Conservation (phyloP, 1,140 invertebrate species). For the Zaprionus camerounensis region DNA sequence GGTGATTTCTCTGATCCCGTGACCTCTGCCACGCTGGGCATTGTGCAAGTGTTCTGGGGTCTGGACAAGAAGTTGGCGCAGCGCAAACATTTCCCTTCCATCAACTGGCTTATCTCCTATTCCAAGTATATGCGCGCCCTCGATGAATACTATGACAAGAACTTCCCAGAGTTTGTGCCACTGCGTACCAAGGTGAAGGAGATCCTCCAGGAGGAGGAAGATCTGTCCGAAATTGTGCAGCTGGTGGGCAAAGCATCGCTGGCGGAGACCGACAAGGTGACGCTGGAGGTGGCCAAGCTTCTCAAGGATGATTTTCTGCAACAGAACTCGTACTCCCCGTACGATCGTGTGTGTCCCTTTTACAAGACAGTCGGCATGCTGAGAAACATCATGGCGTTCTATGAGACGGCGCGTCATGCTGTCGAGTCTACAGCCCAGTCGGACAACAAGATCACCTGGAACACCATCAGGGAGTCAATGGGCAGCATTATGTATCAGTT, state of each 20-base stretch:
- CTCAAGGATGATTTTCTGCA: conserved; percentile 99
- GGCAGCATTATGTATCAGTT: conserved; percentile 97
- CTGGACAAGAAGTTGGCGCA: conserved; percentile 99
- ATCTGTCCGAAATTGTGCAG: conserved; percentile 99
- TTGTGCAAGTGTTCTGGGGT: conserved; percentile 99
- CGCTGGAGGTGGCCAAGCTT: conserved; percentile 98
- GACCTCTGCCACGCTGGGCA: conserved; percentile 99
- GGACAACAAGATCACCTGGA: conserved; percentile 99
- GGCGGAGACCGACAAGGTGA: conserved; percentile 99
- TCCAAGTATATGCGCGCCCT: conserved; percentile 99
- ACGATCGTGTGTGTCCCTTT: conserved; percentile 99
- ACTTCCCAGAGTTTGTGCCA: conserved; percentile 98
- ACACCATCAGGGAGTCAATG: conserved; percentile 98
- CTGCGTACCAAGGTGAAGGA: conserved; percentile 96
- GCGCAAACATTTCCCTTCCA: conserved; percentile 99
- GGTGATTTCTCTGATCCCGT: conserved; percentile 99
- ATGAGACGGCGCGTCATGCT: conserved; percentile 98
- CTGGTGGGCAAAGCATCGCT: conserved; percentile 99
- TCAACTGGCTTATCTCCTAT: conserved; percentile 99
- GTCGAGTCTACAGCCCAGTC: conserved; percentile 99
- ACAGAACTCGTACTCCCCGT: conserved; percentile 98
- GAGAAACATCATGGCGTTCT: conserved; percentile 99
- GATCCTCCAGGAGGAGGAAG: conserved; percentile 99
- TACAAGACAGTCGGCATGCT: conserved; percentile 99
- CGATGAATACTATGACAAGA: conserved; percentile 99